Percentiles rank a stretch among this genome's conserved stretches.
Conservation (phyloP, 2,797 vertebrate species). For the Thalassophryne amazonica region DNA sequence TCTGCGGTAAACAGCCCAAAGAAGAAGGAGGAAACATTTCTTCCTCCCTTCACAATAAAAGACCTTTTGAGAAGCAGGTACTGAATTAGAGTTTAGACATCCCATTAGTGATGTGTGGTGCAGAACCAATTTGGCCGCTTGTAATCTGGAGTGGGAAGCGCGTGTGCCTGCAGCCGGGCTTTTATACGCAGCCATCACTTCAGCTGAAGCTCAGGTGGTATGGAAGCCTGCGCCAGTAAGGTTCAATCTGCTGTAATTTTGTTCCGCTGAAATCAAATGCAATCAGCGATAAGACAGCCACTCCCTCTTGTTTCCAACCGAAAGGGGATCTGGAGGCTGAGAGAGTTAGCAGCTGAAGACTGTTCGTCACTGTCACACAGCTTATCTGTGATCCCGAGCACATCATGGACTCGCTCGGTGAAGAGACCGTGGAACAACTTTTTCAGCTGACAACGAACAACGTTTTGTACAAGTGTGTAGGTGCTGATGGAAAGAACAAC, state of each 20-base stretch:
- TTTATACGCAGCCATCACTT: slow-evolving; percentile 20
- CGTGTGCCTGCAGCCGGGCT: slow-evolving; percentile 11
- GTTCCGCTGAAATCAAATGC: slow-evolving; percentile 58
- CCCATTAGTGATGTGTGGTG: slow-evolving; percentile 39
- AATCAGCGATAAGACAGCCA: slow-evolving; percentile 45
- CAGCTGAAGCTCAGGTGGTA: slow-evolving; percentile 20
- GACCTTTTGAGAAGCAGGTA: not conserved
- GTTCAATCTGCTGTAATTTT: slow-evolving; percentile 56
- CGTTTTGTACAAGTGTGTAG: no score
- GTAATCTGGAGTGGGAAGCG: slow-evolving; percentile 23
- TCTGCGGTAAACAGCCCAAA: no score
- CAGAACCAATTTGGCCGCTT: slow-evolving; percentile 39
- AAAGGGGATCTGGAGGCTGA: slow-evolving; percentile 15
- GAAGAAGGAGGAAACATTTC: not conserved
- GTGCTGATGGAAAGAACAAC: not conserved
- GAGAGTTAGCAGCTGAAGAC: slow-evolving; percentile 49
- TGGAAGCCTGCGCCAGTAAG: slow-evolving; percentile 5
- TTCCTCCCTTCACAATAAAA: slow-evolving; percentile 8
- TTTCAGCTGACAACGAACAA: no score
- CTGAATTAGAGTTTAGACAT: slow-evolving; percentile 27
- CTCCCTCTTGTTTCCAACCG: slow-evolving; percentile 2
- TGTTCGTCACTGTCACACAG: slow-evolving; percentile 62
- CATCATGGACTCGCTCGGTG: slow-evolving; percentile 18
- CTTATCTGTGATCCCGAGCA: slow-evolving; percentile 73
- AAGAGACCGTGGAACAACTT: no score